Evolutionary conservation across 2,888 invertebrate genomes (phyloP).

Genomic region (Drosophila flavopinicola): DNA sequence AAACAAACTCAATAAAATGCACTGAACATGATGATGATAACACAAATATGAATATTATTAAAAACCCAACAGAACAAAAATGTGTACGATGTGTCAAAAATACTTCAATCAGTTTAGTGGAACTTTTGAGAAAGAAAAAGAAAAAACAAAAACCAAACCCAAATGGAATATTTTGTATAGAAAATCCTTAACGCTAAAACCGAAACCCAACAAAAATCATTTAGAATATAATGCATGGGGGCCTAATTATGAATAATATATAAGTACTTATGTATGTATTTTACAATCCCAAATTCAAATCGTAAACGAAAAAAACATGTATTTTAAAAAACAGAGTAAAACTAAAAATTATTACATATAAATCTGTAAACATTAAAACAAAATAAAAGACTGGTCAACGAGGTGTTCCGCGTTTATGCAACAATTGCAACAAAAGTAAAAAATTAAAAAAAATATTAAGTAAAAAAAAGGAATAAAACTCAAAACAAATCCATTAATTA

Average conservation of each 20-base stretch:
- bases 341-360: constrained; percentile 45
- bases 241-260: constrained; percentile 35
- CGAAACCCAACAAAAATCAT: constrained; percentile 32
- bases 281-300: constrained; percentile 54
- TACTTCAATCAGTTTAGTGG: constrained; percentile 79
- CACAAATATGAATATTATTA: constrained; percentile 34
- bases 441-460: constrained; percentile 53
- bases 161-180: constrained; percentile 75
- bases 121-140: constrained; percentile 55
- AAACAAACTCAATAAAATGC: constrained; percentile 31
- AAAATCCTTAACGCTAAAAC: constrained; percentile 57
- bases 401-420: constrained; percentile 85
- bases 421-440: constrained; percentile 70
- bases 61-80: constrained; percentile 53
- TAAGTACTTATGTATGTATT: constrained; percentile 54
- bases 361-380: constrained; percentile 70
- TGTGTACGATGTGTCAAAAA: constrained; percentile 80
- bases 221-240: constrained; percentile 46
- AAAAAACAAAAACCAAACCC: constrained; percentile 40
- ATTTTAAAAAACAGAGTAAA: constrained; percentile 58
- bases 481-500: constrained; percentile 36
- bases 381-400: constrained; percentile 85
- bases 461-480: constrained; percentile 48
- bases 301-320: constrained; percentile 42
- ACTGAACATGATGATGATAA: constrained; percentile 48